These are phyloP conservation scores for Ranitomeya imitator DNA, from an alignment of 2,113 vertebrate species.

Conservation along the genomic window DNA sequence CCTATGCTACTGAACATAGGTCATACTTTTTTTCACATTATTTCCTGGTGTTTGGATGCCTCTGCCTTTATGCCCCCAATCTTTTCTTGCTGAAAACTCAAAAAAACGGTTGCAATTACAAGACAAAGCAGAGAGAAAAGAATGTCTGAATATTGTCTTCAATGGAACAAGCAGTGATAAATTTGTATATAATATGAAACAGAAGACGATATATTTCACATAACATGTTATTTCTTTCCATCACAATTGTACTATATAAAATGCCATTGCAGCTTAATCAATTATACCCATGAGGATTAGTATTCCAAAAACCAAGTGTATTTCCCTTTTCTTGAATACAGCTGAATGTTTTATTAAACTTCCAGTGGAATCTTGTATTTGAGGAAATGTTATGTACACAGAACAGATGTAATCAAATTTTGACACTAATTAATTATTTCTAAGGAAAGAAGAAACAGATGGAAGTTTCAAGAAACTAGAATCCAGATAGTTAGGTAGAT, in stretches of 20 bases:
- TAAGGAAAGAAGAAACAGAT: conserved; percentile 52
- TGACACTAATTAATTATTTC: conserved; percentile 56
- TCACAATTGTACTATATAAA: not conserved
- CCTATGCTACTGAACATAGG: not conserved
- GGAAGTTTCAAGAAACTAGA: conserved; percentile 31
- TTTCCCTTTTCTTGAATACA: conserved; percentile 18
- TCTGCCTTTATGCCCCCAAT: not conserved
- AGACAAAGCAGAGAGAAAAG: not conserved
- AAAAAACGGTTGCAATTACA: not conserved
- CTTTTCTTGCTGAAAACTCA: not conserved
- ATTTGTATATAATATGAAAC: conserved; percentile 18
- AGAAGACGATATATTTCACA: conserved; percentile 12
- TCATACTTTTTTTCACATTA: not conserved
- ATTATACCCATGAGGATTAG: conserved; percentile 21
- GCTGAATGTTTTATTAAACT: conserved; percentile 17
- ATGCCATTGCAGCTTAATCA: conserved; percentile 27
- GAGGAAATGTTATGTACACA: conserved; percentile 35
- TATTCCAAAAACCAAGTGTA: conserved; percentile 3
- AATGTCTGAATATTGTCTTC: not conserved
- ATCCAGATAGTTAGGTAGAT: conserved; percentile 41
- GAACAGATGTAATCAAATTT: conserved; percentile 53
- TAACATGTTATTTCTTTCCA: not conserved
- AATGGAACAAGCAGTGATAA: not conserved
- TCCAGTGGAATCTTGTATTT: conserved; percentile 31
- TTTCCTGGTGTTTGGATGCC: not conserved